phyloP scores from a whole-genome alignment of 2,888 invertebrate species.

The Pyrgus malvae region DNA sequence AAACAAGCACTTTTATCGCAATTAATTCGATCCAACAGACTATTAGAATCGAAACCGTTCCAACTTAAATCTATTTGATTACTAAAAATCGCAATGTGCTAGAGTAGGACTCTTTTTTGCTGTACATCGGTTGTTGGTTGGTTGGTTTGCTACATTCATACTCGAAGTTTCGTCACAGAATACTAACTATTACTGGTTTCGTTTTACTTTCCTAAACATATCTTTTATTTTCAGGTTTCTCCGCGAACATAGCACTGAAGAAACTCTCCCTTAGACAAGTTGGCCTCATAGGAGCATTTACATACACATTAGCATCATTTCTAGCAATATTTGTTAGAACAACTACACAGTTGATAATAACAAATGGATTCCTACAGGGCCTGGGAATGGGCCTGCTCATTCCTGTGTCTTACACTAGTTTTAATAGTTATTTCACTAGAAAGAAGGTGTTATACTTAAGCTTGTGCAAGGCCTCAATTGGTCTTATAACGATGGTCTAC shows the following conservation, averaged over 20 bases:
- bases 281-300: conserved; percentile 83
- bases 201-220: background rate
- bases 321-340: conserved; percentile 84
- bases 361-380: conserved; percentile 85
- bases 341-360: conserved; percentile 83
- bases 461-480: conserved; percentile 86
- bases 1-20: too few species aligned
- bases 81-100: too few species aligned
- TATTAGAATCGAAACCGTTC: too few species aligned
- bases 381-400: conserved; percentile 87
- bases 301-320: conserved; percentile 84
- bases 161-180: too few species aligned
- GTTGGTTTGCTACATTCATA: too few species aligned
- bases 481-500: conserved; percentile 85
- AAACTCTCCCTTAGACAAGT: conserved; percentile 84
- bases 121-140: too few species aligned
- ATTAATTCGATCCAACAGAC: too few species aligned
- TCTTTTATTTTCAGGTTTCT: conserved; percentile 80
- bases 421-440: conserved; percentile 88
- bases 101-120: too few species aligned
- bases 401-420: conserved; percentile 87
- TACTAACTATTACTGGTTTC: too few species aligned
- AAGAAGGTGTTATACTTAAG: conserved; percentile 87
- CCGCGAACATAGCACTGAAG: conserved; percentile 85
- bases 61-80: too few species aligned